Base-by-base conservation (phyloP, 2,888 invertebrate genomes). In the Plebejus argus region DNA sequence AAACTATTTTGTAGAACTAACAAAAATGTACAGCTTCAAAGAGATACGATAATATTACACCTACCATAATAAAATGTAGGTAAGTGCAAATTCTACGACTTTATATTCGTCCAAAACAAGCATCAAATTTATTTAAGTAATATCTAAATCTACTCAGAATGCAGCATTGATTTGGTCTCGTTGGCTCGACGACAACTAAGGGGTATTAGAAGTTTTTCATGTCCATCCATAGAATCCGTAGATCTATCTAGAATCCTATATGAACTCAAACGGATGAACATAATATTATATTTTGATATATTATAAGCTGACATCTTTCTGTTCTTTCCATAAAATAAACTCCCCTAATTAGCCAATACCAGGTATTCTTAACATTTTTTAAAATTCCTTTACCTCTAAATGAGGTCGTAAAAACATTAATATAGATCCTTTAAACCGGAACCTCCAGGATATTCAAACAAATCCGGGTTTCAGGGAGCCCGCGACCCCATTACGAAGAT, bases 401-500 rank as follows among this genome's bases (percentile, higher is more conserved):
- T 58, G 45, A 20, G 20, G 58, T 20, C 20, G n/a, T 58, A 61
- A 61, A 58, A 61, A 61, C 23, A 61, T 61, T 61, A 23, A 61
- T n/a, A n/a, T 3, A 20, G 61, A 61, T 61, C 61, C 12, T 23
- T 23, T 61, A n/a, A 45, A 61, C 3, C 35, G 35, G 23, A 56
- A 76, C 33, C 53, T 53, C 5, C 23, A 45, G 49, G 23, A 23
- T 76, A 83, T 83, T 82, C 80, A 82, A 86, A 86, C 84, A 84
- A 82, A 84, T 82, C 78, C 79, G 81, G 78, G 80, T 82, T 83
- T 83, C 84, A 86, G 84, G 81, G 82, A 82, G 80, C 80, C 82
- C 80, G 81, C 78, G 78, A 82, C 49, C 83, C 83, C 82, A 80
- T 80, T 81, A 82, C 83, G 82, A 84, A 87, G 85, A 87, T 88